A percentile compares a stretch with the other conserved stretches of the same genome.
Evolutionary conservation across 2,113 vertebrate genomes (phyloP).

Genomic region (Terrapene triunguis): DNA sequence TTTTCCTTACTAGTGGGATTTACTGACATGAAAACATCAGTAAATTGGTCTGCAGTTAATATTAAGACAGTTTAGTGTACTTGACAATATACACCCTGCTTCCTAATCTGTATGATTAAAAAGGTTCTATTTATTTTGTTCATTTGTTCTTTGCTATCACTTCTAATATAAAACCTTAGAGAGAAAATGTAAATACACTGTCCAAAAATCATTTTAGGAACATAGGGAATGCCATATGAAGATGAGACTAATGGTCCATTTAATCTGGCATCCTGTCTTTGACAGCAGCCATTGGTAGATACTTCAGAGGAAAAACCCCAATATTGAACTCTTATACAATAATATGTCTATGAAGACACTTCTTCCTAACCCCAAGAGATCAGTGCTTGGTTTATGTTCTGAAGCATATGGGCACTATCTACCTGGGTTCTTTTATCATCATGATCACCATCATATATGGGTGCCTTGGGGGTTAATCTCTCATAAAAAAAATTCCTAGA

Average conservation of each 20-base stretch:
- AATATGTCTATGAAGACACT: background rate
- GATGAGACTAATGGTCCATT: slow-evolving; percentile 32
- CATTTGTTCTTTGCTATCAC: background rate
- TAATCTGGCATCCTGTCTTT: background rate
- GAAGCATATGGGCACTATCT: background rate
- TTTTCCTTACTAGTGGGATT: background rate
- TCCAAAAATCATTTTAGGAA: background rate
- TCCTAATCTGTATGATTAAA: background rate
- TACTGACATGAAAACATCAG: background rate
- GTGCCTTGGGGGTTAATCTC: background rate
- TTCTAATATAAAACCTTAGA: background rate
- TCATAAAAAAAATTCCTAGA: background rate
- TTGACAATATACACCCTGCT: background rate
- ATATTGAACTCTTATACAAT: background rate
- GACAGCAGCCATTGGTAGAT: background rate
- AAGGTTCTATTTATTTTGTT: background rate
- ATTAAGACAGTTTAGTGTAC: background rate
- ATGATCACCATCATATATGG: background rate
- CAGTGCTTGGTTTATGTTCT: background rate
- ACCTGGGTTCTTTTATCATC: background rate
- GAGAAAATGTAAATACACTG: slow-evolving; percentile 6
- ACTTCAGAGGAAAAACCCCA: background rate
- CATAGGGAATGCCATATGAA: background rate
- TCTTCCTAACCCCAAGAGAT: background rate
- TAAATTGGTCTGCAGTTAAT: background rate